phyloP scores from a whole-genome alignment of 2,888 invertebrate genomes.

The Brachyptera putata region DNA sequence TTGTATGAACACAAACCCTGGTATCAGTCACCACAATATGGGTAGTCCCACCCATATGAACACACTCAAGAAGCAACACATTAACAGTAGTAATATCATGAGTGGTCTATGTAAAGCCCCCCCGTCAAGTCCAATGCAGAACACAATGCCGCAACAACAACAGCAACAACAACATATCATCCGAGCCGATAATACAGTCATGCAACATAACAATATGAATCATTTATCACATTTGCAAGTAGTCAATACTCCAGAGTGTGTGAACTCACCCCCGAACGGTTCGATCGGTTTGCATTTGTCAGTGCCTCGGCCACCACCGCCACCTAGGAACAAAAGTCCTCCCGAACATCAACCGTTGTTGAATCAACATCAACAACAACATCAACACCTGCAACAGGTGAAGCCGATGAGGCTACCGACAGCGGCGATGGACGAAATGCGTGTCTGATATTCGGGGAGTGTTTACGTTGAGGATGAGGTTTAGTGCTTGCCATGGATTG shows the following conservation, averaged over 20 bases:
- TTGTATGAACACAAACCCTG: conserved; percentile 11
- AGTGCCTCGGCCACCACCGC: conserved; percentile 55
- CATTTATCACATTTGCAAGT: conserved; percentile 46
- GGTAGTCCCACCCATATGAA: conserved; percentile 24
- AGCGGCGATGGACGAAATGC: conserved; percentile 86
- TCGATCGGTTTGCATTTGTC: conserved; percentile 46
- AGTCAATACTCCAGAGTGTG: too few species aligned
- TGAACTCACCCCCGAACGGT: conserved; percentile 52
- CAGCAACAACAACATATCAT: conserved; percentile 40
- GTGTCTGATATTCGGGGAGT: conserved; percentile 66
- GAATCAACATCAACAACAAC: too few species aligned
- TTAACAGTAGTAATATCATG: conserved; percentile 25
- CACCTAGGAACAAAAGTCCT: conserved; percentile 53
- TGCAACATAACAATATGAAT: conserved; percentile 47
- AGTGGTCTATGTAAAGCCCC: conserved; percentile 58
- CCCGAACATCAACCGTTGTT: too few species aligned
- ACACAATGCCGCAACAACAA: conserved; percentile 46
- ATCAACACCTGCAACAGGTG: too few species aligned
- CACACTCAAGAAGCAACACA: conserved; percentile 22
- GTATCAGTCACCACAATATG: conserved; percentile 11
- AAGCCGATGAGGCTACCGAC: conserved; percentile 49
- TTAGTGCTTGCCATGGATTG: not conserved
- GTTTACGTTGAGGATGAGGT: conserved; percentile 17
- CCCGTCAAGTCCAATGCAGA: conserved; percentile 51
- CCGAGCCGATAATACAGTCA: conserved; percentile 38